Conservation (phyloP, 2,113 vertebrate species). For the Bos indicus region DNA sequence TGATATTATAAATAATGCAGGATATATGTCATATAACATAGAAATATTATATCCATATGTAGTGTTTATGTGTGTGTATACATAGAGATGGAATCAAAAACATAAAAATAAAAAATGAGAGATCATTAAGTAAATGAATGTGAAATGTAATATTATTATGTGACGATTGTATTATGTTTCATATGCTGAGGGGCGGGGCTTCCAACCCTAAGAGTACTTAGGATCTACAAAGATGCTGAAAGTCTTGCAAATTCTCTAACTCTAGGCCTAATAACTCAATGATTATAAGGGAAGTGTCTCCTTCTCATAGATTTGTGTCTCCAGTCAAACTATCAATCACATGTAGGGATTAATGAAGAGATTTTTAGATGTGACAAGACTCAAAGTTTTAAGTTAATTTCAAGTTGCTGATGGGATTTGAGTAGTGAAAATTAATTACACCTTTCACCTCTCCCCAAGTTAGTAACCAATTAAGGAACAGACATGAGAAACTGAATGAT, state of each 20-base stretch:
- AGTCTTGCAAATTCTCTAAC: not conserved
- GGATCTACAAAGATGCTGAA: not conserved
- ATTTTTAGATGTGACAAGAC: conserved; percentile 10
- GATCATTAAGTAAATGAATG: not conserved
- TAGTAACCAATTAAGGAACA: conserved; percentile 40
- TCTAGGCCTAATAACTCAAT: not conserved
- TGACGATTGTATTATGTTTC: not conserved
- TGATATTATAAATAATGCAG: not conserved
- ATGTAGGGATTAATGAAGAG: not conserved
- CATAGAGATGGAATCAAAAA: not conserved
- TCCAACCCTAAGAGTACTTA: not conserved
- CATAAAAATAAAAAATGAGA: not conserved
- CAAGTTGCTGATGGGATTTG: conserved; percentile 31
- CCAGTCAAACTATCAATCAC: not conserved
- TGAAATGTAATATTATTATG: not conserved
- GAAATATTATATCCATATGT: not conserved
- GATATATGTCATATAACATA: not conserved
- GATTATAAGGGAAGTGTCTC: not conserved
- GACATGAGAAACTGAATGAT: not conserved
- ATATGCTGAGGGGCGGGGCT: not conserved
- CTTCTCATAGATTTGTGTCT: not conserved
- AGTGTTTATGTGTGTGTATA: not conserved
- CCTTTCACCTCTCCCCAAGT: conserved; percentile 1
- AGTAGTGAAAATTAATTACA: conserved; percentile 35
- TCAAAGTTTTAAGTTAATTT: conserved; percentile 35